Base-by-base conservation (phyloP, 2,797 vertebrate species). In the Dromococcyx pavoninus region DNA sequence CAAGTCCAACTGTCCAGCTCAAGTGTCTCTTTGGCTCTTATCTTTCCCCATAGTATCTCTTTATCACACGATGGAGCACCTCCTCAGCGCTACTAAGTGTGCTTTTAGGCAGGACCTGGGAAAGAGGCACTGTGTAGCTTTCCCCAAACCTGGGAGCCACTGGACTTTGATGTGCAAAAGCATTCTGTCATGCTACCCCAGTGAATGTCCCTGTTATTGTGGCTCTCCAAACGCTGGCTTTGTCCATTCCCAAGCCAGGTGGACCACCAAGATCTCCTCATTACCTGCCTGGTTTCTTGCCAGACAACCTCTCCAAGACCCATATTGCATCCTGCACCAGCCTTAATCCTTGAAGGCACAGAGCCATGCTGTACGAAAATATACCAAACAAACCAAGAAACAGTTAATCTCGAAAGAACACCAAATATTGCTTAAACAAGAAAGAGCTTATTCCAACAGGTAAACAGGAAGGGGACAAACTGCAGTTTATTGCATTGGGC, bases 81-180 rank as follows among this genome's bases (percentile, higher is more conserved):
- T 64, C 10, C 0, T 58, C 3, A 2, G 30, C 5, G 0, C 14
- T 43, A 4, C 10, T 78, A 21, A 10, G 0, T 35, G 25, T 35
- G 11, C 32, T 92, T 81, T 66, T 48, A 51, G 64, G 27, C 11
- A 64, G 62, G 32, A 41, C 2, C 7, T 65, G 54, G 32, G 33
- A 61, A 88, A 88, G 24, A 65, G 11, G 11, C 33, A 41, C 27
- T n/a, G 24, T 22, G 27, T 46, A 56, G 15, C 41, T 86, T 72
- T 82, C 50, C 44, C 12, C 61, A 54, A 28, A 27, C 25, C 69
- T 50, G 13, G 18, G 9, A n/a, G 23, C 33, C 11, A 5, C 21
- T 54, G 19, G 58, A 22, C 32, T 79, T 74, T 7, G 57, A 16
- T 70, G 48, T 30, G 46, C 53, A n/a, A 80, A 61, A 71, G 72